A percentile compares a stretch with the other conserved stretches of the same genome.
Conservation (phyloP, 2,888 invertebrate species). For the Drosophila mimica region DNA sequence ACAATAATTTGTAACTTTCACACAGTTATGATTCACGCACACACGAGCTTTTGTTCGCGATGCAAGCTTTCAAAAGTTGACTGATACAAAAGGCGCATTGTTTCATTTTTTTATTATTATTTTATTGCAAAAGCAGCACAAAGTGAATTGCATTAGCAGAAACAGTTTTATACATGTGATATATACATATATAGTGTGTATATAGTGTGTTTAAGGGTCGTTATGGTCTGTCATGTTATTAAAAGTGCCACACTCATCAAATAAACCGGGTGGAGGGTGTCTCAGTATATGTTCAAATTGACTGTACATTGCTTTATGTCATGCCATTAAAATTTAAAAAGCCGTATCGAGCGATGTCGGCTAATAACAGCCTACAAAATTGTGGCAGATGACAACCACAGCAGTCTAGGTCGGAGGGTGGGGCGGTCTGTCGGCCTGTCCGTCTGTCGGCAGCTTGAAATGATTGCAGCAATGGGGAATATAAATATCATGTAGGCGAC, state of each 20-base stretch:
- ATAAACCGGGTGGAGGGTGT: background rate
- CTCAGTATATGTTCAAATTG: conserved; percentile 23
- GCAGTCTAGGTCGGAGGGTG: conserved; percentile 9
- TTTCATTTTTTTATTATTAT: conserved; percentile 6
- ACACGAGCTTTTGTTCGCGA: conserved; percentile 10
- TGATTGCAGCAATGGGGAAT: conserved; percentile 66
- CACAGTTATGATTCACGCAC: conserved; percentile 22
- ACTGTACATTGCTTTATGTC: conserved; percentile 63
- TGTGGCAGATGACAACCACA: conserved; percentile 73
- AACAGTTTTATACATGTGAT: conserved; percentile 19
- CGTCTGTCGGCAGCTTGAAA: conserved; percentile 37
- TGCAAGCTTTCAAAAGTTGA: conserved; percentile 15
- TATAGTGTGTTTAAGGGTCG: conserved; percentile 25
- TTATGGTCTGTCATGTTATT: conserved; percentile 31
- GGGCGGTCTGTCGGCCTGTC: background rate
- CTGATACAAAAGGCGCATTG: conserved; percentile 8
- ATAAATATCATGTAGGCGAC: conserved; percentile 72
- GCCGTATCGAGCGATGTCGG: conserved; percentile 68
- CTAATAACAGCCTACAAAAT: conserved; percentile 74
- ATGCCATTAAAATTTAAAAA: conserved; percentile 68
- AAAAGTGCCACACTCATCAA: conserved; percentile 22
- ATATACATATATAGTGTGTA: background rate
- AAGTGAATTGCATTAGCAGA: conserved; percentile 39
- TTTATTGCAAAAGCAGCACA: conserved; percentile 10
- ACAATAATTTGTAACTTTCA: conserved; percentile 19